Conservation (phyloP, 2,113 vertebrate genomes). For the Cyanocitta stelleri region DNA sequence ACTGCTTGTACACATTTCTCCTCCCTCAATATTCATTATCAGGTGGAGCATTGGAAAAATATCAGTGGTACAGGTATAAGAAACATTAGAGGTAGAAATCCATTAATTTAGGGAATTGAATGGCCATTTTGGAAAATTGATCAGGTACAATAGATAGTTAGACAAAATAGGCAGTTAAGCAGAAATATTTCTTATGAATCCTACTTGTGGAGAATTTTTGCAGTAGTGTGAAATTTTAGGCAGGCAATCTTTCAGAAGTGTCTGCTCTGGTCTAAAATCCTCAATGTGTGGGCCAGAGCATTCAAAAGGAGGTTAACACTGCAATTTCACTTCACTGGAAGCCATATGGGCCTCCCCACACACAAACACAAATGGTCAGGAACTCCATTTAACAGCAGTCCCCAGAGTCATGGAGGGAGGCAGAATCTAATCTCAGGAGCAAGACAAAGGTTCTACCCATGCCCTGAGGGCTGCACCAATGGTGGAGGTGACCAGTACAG, state of each 20-base stretch:
- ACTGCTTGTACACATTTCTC: not conserved
- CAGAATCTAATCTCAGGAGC: not conserved
- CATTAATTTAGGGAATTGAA: not conserved
- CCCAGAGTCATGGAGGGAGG: not conserved
- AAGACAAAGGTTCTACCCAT: fast-evolving
- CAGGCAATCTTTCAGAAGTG: not conserved
- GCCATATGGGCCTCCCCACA: not conserved
- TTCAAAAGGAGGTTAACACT: not conserved
- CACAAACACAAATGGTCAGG: not conserved
- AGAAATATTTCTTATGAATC: not conserved
- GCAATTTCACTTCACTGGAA: not conserved
- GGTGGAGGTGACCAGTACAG: not conserved
- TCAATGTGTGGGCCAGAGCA: fast-evolving
- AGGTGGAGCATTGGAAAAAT: not conserved
- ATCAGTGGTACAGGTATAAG: not conserved
- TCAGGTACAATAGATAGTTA: not conserved
- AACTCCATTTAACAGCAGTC: not conserved
- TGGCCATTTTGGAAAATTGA: not conserved
- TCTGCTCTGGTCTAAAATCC: not conserved
- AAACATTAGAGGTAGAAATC: not conserved
- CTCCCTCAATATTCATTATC: not conserved
- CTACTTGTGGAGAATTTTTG: not conserved
- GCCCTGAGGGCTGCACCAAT: not conserved
- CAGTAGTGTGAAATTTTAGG: not conserved
- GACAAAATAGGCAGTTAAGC: not conserved